phyloP scores from a whole-genome alignment of 2,888 invertebrate genomes.

The Drosophila multiciliata region DNA sequence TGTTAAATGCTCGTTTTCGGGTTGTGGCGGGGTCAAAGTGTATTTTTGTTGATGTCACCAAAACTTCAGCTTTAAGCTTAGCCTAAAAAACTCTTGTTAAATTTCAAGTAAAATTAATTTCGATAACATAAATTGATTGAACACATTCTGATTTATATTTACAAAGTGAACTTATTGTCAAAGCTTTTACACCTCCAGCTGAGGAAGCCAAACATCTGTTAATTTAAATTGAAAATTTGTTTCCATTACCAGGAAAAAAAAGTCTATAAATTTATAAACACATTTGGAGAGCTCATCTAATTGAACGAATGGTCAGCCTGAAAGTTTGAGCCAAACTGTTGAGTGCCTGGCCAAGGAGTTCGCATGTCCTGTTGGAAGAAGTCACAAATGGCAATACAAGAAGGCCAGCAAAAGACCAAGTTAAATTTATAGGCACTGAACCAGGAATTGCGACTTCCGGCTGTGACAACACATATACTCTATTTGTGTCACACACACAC shows the following conservation, averaged over 20 bases:
- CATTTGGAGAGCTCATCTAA: constrained; percentile 28
- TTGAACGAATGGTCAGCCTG: constrained; percentile 49
- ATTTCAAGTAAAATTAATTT: background rate
- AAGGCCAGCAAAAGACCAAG: constrained; percentile 63
- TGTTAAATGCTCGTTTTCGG: constrained; percentile 60
- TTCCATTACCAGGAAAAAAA: background rate
- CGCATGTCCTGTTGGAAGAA: constrained; percentile 25
- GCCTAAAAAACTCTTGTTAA: no score
- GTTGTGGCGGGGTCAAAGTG: background rate
- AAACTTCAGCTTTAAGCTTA: background rate
- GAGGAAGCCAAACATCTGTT: background rate
- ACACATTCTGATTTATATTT: background rate
- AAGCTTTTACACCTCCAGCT: background rate
- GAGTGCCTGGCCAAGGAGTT: constrained; percentile 22
- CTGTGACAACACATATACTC: constrained; percentile 49
- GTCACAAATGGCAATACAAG: constrained; percentile 47
- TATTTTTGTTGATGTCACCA: background rate
- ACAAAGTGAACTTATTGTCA: background rate
- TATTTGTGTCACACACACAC: constrained; percentile 6
- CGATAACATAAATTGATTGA: background rate
- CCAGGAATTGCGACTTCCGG: constrained; percentile 74
- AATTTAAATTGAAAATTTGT: background rate
- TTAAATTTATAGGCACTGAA: constrained; percentile 77
- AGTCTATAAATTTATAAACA: background rate
- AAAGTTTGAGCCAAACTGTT: constrained; percentile 21